Base-by-base conservation (phyloP, 92 coral and sea anemone species). In the Umimayanthus kanabou region DNA sequence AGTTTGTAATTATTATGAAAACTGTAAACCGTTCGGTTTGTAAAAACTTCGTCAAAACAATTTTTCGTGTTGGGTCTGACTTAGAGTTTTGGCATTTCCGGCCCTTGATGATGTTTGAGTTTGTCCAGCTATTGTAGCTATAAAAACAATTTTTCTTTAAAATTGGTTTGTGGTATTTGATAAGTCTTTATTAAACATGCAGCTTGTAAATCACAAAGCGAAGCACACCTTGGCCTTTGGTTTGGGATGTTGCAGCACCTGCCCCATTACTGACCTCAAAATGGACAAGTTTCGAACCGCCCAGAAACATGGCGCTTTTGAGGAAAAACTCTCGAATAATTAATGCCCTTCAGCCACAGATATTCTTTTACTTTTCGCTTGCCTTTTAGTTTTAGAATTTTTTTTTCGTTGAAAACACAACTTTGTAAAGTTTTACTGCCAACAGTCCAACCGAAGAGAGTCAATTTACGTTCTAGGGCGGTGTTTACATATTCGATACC, bases 11-110 rank as follows among this genome's bases (percentile, higher is more conserved):
- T 45, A 55, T 69, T 71, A 11, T 28, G 26, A 29, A 45, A 13
- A 20, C 45, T 23, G 16, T 55, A 57, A 80, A 80, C 71, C 67
- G 43, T 9, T 16, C 26, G 28, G 40, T 73, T 83, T 83, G 37
- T 43, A 50, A 55, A 43, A 53, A 69, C 45, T 42, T 47, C 76
- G 57, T 72, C 77, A 45, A 70, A 70, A 45, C 40, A 67, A 29
- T n/a, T 39, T 39, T 40, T 45, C 42, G 1, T 45, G 26, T 71
- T 83, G 64, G 58, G 25, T 28, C 33, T 69, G 28, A 25, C n/a
- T 42, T 29, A 0, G 65, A 83, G 87, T 53, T 83, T 45, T 70
- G 87, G 87, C 30, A 83, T 83, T 83, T 83, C 87, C 87, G 87
- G 87, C 26, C 30, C 73, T 40, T 42, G 26, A 70, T 83, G 55